Base-by-base conservation (phyloP, 2,888 invertebrate species). In the Arctia plantaginis region DNA sequence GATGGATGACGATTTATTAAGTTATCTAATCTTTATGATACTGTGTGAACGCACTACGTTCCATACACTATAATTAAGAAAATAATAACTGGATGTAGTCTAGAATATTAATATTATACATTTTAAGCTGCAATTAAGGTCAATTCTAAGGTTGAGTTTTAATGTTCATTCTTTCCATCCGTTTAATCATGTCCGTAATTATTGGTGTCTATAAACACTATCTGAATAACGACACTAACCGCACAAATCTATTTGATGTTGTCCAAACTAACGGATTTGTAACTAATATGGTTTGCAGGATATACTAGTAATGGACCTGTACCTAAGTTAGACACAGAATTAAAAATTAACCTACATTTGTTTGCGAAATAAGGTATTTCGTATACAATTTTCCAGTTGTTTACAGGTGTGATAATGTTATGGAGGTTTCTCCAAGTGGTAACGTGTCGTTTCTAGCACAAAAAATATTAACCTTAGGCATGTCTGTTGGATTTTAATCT, bases 1-100 rank as follows among this genome's bases (percentile, higher is more conserved):
- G 88, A 91, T 89, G 86, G 85, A 90, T 90, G 88, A 85, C 83
- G 85, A 86, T 88, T 89, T 91, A 90, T 89, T 87, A 85, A 85
- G 84, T 87, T 89, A 86, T 88, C 82, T 87, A 78, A 82, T 83
- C 79, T 81, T 83, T 80, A 85, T 80, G 82, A 80, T 82, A 81
- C 73, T 73, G 15, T 41, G 76, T 72, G 66, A 80, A 73, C 69
- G 71, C 74, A 73, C 73, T 68, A 80, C 27, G 39, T 64, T 23
- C 66, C 35, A 65, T 69, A 35, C 59, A 77, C 67, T 69, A 76
- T 44, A 73, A 75, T 79, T 77, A 75, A 51, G 35, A 35, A 67
- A 35, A 55, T 51, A 47, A 71, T 74, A 51, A 73, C 66, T 67
- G 33, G 62, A 75, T 80, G 20, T 30, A 7, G 30, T 30, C 62